A percentile compares a stretch with the other conserved stretches of the same genome.
These are phyloP conservation scores for Aromia moschata DNA, from an alignment of 2,888 invertebrate species.

Conservation along the genomic window DNA sequence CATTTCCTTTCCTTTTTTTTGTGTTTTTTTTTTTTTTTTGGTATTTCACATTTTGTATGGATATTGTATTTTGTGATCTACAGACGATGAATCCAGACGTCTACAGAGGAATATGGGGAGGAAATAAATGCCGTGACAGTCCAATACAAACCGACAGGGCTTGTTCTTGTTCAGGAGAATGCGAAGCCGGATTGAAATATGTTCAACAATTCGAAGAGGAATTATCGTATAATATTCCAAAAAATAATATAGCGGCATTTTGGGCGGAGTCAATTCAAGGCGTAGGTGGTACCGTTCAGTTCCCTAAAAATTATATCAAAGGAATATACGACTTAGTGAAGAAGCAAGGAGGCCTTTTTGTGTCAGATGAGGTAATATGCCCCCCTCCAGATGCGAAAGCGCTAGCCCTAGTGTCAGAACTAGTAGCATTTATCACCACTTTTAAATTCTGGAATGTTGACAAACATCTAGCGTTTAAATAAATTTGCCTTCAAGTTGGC, in stretches of 20 bases:
- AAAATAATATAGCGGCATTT: slow-evolving; percentile 84
- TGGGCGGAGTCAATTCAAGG: slow-evolving; percentile 98
- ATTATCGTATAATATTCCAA: slow-evolving; percentile 80
- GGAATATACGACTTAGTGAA: slow-evolving; percentile 82
- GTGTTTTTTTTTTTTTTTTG: no score
- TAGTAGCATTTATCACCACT: slow-evolving; percentile 66
- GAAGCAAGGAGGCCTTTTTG: slow-evolving; percentile 84
- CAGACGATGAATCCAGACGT: slow-evolving; percentile 93
- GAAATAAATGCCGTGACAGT: slow-evolving; percentile 87
- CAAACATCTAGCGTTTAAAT: no score
- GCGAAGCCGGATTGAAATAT: slow-evolving; percentile 82
- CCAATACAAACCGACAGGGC: slow-evolving; percentile 75
- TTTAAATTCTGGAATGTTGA: no score
- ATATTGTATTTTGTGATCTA: no score
- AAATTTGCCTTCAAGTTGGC: no score
- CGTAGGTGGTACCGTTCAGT: slow-evolving; percentile 93
- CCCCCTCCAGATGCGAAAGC: no score
- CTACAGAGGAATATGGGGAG: slow-evolving; percentile 91
- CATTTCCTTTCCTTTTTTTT: no score
- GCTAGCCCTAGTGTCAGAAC: slow-evolving; percentile 95
- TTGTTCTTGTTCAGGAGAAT: slow-evolving; percentile 74
- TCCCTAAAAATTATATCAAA: slow-evolving; percentile 85
- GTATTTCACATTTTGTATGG: no score
- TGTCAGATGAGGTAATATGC: slow-evolving; percentile 93
- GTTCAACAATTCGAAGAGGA: slow-evolving; percentile 83